Base-by-base conservation (phyloP, 2,797 vertebrate genomes). In the Gallirallus australis region DNA sequence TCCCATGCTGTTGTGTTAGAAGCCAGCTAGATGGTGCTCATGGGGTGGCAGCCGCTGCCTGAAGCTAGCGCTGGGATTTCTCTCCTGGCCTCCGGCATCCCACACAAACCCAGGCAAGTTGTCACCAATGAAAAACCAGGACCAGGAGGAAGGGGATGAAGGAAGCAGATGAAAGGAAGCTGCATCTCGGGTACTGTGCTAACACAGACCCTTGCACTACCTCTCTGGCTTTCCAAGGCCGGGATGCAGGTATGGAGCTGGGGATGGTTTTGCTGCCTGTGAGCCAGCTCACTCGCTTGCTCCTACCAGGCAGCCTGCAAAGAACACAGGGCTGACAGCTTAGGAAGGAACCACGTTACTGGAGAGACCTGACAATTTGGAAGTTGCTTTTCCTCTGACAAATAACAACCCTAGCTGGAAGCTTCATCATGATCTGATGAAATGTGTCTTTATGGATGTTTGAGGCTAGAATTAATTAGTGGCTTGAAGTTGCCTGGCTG, bases 11-110 rank as follows among this genome's bases (percentile, higher is more conserved):
- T 61, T 84, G 80, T 72, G 18, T 6, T 6, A 37, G 70, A 20
- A 96, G 39, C n/a, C 94, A 96, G 95, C 91, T 96, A 93, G 96
- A 82, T 93, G 91, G 94, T 91, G 94, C 95, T 93, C 90, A 91
- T 7, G 87, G 94, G 92, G 91, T 86, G 91, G 73, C 70, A 88
- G 92, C 39, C 1, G 3, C 27, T 17, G 65, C 4, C 50, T 39
- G 19, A 75, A 88, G n/a, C 24, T 37, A 50, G 89, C 63, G 3
- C 50, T 18, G 52, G 73, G 82, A 89, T 89, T 82, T 86, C 7
- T 0, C 65, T 56, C 27, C n/a, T n/a, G 0, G 0, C 72, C 61
- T 50, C 50, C 2, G 1, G 37, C 54, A 60, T 66, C 89, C 63
- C 80, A 72, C 80, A 39, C 37, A 11, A 45, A 45, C 1, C 56